phyloP scores from a whole-genome alignment of 2,888 invertebrate species.

The Temnothorax unifasciatus region DNA sequence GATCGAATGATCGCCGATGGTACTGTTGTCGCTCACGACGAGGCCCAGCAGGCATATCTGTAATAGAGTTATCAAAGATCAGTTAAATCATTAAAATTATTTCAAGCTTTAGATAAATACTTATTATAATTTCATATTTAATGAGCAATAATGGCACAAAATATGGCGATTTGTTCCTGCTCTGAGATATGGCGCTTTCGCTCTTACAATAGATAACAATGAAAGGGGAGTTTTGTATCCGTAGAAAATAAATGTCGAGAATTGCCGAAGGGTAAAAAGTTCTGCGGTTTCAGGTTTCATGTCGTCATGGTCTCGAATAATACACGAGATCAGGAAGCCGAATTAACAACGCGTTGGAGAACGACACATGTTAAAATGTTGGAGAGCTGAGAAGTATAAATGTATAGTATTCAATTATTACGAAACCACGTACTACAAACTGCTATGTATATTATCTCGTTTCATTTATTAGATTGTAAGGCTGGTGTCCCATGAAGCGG shows the following conservation, averaged over 20 bases:
- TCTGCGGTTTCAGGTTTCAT: neutral
- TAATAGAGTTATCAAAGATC: constrained; percentile 60
- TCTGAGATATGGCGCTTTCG: neutral
- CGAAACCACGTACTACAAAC: neutral
- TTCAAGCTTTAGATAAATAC: neutral
- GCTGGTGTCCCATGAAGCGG: no score
- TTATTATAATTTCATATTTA: neutral
- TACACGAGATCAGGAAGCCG: constrained; percentile 10
- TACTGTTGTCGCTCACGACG: constrained; percentile 82
- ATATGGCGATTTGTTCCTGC: neutral
- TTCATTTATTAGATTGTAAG: neutral
- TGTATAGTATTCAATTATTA: neutral
- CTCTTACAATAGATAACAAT: constrained; percentile 21
- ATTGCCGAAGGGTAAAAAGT: constrained; percentile 1
- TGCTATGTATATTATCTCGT: neutral
- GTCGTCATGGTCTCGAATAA: neutral
- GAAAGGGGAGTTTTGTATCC: neutral
- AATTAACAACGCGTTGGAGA: constrained; percentile 4
- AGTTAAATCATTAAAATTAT: neutral
- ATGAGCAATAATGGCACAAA: neutral
- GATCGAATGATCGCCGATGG: constrained; percentile 77
- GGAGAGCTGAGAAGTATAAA: neutral
- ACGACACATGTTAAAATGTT: neutral
- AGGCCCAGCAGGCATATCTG: constrained; percentile 83
- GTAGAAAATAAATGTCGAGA: constrained; percentile 32